These are phyloP conservation scores for Lysiphlebus fabarum DNA, from an alignment of 1,140 invertebrate genomes.

Conservation along the genomic window DNA sequence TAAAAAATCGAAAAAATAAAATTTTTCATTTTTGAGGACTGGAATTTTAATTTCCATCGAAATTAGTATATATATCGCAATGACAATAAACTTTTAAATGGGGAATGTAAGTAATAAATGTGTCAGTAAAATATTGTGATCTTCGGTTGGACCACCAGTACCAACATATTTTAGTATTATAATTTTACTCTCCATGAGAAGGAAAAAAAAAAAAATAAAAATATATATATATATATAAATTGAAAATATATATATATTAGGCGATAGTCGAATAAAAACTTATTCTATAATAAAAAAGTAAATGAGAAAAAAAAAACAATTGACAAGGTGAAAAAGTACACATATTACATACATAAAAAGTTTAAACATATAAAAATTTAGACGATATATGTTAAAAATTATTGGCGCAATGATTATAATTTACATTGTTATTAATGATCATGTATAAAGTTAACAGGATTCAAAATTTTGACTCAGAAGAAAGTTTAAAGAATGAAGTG, in stretches of 20 bases:
- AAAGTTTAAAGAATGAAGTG: constrained; percentile 28
- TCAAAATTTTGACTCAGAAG: constrained; percentile 50
- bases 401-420: constrained; percentile 55
- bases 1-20: too few species aligned
- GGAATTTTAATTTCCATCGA: too few species aligned
- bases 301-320: constrained; percentile 42
- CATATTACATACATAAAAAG: constrained; percentile 42
- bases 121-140: too few species aligned
- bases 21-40: too few species aligned
- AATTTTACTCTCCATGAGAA: neutral
- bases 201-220: too few species aligned
- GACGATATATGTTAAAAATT: constrained; percentile 53
- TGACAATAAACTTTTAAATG: too few species aligned
- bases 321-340: constrained; percentile 6
- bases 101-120: too few species aligned
- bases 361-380: constrained; percentile 52
- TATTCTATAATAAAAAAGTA: constrained; percentile 40
- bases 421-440: constrained; percentile 55
- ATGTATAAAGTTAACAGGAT: constrained; percentile 57
- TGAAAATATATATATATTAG: too few species aligned
- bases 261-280: neutral
- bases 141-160: neutral
- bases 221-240: too few species aligned
- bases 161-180: constrained; percentile 6
- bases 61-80: too few species aligned